These are phyloP conservation scores for Strix aluco DNA, from an alignment of 2,113 vertebrate species.

Conservation along the genomic window DNA sequence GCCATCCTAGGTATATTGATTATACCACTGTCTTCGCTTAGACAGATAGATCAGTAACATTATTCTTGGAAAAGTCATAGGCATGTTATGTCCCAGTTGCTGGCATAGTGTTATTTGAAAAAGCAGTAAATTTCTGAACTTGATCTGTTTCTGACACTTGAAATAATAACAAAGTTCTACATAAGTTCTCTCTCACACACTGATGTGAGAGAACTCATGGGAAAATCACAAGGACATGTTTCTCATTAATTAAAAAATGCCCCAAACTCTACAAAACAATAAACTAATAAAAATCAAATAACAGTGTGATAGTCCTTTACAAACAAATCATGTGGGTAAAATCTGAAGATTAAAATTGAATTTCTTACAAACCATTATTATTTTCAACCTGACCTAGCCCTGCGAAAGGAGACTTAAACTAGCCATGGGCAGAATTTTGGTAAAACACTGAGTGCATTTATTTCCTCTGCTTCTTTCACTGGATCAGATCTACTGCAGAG, in stretches of 20 bases:
- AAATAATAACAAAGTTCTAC: background rate
- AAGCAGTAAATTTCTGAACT: background rate
- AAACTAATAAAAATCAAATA: background rate
- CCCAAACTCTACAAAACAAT: background rate
- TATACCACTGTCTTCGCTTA: background rate
- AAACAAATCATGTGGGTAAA: background rate
- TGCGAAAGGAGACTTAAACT: background rate
- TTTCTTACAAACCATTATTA: background rate
- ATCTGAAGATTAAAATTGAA: background rate
- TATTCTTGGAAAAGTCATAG: background rate
- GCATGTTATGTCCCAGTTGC: background rate
- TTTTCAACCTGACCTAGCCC: background rate
- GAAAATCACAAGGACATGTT: background rate
- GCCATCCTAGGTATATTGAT: too few species aligned
- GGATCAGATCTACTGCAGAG: background rate
- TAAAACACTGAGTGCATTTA: background rate
- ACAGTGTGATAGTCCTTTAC: background rate
- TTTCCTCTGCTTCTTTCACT: background rate
- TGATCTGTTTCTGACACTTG: background rate
- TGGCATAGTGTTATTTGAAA: background rate
- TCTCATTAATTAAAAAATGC: background rate
- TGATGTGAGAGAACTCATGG: background rate
- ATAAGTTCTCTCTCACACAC: background rate
- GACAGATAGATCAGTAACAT: background rate
- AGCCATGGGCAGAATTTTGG: background rate